Base-by-base conservation (phyloP, 2,888 invertebrate genomes). In the Lasioglossum vierecki region DNA sequence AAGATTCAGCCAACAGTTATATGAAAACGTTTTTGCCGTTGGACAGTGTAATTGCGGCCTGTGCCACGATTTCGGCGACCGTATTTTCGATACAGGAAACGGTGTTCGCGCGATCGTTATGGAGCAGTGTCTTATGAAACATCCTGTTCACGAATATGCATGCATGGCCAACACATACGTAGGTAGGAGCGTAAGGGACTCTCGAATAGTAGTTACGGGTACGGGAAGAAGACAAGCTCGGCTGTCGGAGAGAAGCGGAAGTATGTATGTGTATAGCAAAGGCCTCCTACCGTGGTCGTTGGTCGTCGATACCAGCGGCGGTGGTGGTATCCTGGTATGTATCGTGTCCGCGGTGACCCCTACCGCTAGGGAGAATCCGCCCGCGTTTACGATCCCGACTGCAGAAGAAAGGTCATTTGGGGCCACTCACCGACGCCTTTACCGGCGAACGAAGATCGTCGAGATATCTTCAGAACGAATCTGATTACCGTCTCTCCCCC, bases 361-460 rank as follows among this genome's bases (percentile, higher is more conserved):
- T 60, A 76, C 68, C 68, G 66, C 39, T n/a, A 63, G 57, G 76
- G 39, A 73, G 73, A 76, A 84, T 84, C 84, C 76, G 80, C 72
- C 84, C 85, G 76, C 80, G 68, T 72, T 80, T 79, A 72, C 79
- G 73, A 80, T 76, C 71, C 35, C 73, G 26, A 15, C 66, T 30
- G 80, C 46, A 49, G 84, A 85, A 80, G 80, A 85, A 85, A 85
- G 85, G 85, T 85, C 84, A 85, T 84, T 76, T 74, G 80, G 84
- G 85, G 85, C 80, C 85, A 85, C 80, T 85, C 85, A 84, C 85
- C 85, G 85, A 85, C 85, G 85, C 84, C 85, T 85, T 73, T 76
- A 46, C 84, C 76, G 30, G 68, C 68, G 46, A 70, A 26, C 76
- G 84, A 84, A 80, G 85, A 85, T 85, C 84, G 63, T 46, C 80